A percentile compares a stretch with the other conserved stretches of the same genome.
Conservation (phyloP, 2,113 vertebrate genomes). For the Crotalus helleri region DNA sequence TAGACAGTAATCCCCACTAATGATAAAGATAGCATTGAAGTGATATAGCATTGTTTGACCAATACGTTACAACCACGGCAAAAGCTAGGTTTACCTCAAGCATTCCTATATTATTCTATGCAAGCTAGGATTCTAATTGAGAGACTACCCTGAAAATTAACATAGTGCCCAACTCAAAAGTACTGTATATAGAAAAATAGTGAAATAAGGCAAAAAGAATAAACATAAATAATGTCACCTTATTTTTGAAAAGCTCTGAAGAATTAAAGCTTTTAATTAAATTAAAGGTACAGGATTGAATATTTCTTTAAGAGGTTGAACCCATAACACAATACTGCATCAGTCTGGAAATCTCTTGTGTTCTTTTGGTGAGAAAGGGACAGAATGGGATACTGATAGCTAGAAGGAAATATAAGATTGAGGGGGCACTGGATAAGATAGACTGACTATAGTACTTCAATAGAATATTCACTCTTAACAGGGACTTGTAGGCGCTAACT, state of each 20-base stretch:
- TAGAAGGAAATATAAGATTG: neutral
- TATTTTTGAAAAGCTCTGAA: neutral
- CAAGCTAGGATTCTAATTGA: neutral
- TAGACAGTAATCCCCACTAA: neutral
- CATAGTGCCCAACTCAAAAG: neutral
- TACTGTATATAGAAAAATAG: neutral
- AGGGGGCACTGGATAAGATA: neutral
- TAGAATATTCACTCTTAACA: neutral
- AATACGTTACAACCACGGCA: neutral
- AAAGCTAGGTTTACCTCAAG: neutral
- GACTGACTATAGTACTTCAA: neutral
- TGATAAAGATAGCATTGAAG: neutral
- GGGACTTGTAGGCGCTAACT: neutral
- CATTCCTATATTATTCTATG: neutral
- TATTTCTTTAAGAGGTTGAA: neutral
- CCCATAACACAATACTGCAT: neutral
- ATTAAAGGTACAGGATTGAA: neutral
- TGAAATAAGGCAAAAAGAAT: neutral
- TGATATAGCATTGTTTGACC: neutral
- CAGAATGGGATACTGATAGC: neutral
- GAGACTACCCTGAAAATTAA: neutral
- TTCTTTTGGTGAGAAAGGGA: neutral
- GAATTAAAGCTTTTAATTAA: neutral
- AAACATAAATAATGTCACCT: neutral
- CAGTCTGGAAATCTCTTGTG: neutral